Evolutionary conservation across 2,797 vertebrate genomes (phyloP).

Genomic region (Coregonus suidteri): DNA sequence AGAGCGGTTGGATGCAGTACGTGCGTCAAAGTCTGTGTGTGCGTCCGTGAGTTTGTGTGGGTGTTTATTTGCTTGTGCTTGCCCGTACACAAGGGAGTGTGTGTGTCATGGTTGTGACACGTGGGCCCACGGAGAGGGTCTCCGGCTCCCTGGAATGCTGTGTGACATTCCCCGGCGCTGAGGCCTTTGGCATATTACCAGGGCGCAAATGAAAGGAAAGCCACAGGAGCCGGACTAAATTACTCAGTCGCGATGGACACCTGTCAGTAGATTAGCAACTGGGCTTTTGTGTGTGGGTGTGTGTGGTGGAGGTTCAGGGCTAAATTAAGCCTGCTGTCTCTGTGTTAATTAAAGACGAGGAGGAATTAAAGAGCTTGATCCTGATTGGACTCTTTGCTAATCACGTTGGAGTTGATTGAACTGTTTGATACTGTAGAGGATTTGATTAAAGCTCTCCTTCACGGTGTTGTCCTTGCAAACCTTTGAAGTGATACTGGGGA

Average conservation of each 20-base stretch:
- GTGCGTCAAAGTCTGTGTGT: slow-evolving; percentile 2
- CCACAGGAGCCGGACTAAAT: slow-evolving; percentile 47
- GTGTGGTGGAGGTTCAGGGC: slow-evolving; percentile 4
- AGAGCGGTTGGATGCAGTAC: neutral
- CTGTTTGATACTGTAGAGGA: slow-evolving; percentile 17
- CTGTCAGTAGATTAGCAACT: slow-evolving; percentile 70
- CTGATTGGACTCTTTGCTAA: neutral
- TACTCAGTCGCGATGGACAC: slow-evolving; percentile 61
- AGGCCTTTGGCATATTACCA: slow-evolving; percentile 39
- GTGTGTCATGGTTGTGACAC: slow-evolving; percentile 8
- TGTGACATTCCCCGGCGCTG: slow-evolving; percentile 35
- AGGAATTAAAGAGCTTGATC: slow-evolving; percentile 11
- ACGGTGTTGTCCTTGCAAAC: slow-evolving; percentile 28
- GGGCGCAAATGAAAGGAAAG: slow-evolving; percentile 52
- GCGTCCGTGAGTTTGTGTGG: slow-evolving; percentile 3
- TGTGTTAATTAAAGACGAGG: slow-evolving; percentile 46
- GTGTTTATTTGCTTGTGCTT: neutral
- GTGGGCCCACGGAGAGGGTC: slow-evolving; percentile 1
- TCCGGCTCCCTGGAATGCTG: slow-evolving; percentile 28
- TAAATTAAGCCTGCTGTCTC: slow-evolving; percentile 22
- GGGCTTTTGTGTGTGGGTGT: slow-evolving; percentile 11
- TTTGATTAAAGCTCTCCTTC: slow-evolving; percentile 24
- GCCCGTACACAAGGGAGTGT: neutral
- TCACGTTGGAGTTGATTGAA: neutral
- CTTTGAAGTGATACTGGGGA: slow-evolving; percentile 45